Evolutionary conservation across 1,140 invertebrate genomes (phyloP), one percentile per base, ranked within the genome.

Genomic region (Drosophila suzukii): DNA sequence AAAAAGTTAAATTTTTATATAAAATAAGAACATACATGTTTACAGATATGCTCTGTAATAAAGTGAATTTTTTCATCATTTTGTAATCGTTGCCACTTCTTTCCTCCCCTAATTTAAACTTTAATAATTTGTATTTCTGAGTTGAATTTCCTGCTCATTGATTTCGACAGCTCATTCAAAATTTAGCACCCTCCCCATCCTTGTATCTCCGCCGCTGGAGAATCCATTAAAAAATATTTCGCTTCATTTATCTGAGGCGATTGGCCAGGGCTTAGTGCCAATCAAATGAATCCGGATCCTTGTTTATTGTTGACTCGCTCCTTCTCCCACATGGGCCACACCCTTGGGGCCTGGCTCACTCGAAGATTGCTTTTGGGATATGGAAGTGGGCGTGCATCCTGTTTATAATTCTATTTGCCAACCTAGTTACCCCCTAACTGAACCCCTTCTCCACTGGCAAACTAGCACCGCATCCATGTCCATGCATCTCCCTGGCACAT

Each of bases 201-300:
- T 27, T 57, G 11, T 7, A 2, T 10, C 4, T 44, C 27, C 30
- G 10, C 5, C 36, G 24, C 6, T 34, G 27, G 4, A 67, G 38
- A 68, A 59, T 60, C 55, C 62, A 76, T 76, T 76, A 67, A 59
- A 76, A 76, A 76, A 76, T 76, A 76, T 68, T 76, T 68, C 55
- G 74, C 74, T 55, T 76, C 49, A 76, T 76, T 76, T 76, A 76
- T 59, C 62, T 60, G 65, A 70, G 43, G 65, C 65, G 67, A 71
- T 70, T 71, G 63, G 63, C 49, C 51, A 38, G 50, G 54, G 73
- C 74, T 68, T 76, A 76, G 68, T 76, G 73, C 61, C 73, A 76
- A 76, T 76, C 74, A 76, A 76, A 75, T 47, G 67, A 57, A 70
- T 51, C 67, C 50, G 51, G 51, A 57, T 70, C 50, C 63, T 70